Conservation (phyloP, 2,888 invertebrate species). For the Amitus sp. region DNA sequence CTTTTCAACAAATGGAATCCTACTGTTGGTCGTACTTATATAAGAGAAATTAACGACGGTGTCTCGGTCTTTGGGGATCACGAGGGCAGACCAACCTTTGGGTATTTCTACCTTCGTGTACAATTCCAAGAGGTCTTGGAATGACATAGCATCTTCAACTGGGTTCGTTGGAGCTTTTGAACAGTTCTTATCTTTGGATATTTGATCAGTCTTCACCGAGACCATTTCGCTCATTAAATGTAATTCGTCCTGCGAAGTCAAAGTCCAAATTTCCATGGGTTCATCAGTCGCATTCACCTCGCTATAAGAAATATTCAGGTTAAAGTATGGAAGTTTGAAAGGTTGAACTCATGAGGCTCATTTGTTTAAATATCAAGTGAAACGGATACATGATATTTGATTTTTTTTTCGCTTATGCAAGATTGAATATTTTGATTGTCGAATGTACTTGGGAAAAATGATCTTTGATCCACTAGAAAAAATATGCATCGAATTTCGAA, state of each 20-base stretch:
- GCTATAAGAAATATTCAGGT: slow-evolving; percentile 19
- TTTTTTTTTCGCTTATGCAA: no score
- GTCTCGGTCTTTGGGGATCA: slow-evolving; percentile 53
- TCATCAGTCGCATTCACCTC: slow-evolving; percentile 13
- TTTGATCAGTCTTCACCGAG: slow-evolving; percentile 8
- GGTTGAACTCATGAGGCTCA: no score
- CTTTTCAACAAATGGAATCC: slow-evolving; percentile 57
- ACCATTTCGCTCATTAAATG: not conserved
- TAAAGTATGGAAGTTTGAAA: no score
- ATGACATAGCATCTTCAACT: slow-evolving; percentile 47
- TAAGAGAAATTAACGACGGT: slow-evolving; percentile 57
- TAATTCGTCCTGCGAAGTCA: slow-evolving; percentile 1
- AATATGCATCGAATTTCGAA: no score
- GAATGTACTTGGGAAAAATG: no score
- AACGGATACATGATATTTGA: no score
- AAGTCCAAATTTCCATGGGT: slow-evolving; percentile 26
- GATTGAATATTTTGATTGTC: no score
- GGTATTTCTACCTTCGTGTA: slow-evolving; percentile 56
- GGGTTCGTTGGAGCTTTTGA: slow-evolving; percentile 8
- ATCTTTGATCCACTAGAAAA: no score
- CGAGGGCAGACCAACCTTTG: slow-evolving; percentile 55
- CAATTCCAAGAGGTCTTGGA: slow-evolving; percentile 59
- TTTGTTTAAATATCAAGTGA: no score
- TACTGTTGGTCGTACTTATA: slow-evolving; percentile 51
- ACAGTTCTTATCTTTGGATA: no score